Base-by-base conservation (phyloP, 2,113 vertebrate genomes). In the Oncorhynchus clarkii region DNA sequence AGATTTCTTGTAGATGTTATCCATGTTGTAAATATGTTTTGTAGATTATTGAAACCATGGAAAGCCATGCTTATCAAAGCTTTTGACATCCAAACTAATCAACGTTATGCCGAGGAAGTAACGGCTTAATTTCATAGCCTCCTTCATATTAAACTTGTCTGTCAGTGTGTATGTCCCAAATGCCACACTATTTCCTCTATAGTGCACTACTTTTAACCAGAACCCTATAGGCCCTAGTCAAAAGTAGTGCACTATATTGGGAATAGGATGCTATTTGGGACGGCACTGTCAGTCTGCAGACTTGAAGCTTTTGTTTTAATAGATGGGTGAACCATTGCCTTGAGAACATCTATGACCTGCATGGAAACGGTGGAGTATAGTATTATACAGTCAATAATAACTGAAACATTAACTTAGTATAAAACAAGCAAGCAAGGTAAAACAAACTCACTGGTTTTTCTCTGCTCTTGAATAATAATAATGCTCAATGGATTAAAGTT, bases 1-100 rank as follows among this genome's bases (percentile, higher is more conserved):
- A 98, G 97, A 98, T 98, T 97, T 97, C 95, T 95, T 98, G 96
- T 98, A 98, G 97, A 98, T 99, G 96, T 98, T 92, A 96, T 97
- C 95, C 96, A 98, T 96, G 94, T 97, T 99, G 98, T 99, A 98
- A 95, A 99, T 99, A 99, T 93, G 93, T 98, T 99, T 99, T 98
- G 96, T 99, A 99, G 97, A 98, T 18, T 14, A 54, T 96, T 96
- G 95, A 97, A 97, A 95, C 96, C 95, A 97, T 97, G 96, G 96
- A 96, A 96, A 98, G 96, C 96, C 96, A 97, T 96, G 96, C 95
- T 95, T 98, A 97, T 97, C 94, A 95, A 89, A 98, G 95, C 96
- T 98, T 93, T 98, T 95, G 96, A 98, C 95, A 96, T 97, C 95
- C 94, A 95, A 96, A 96, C 95, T 96, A 98, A 97, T 98, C 95